Percentiles rank a stretch among this genome's conserved stretches.
These are phyloP conservation scores for Ephestia elutella DNA, from an alignment of 1,140 invertebrate species.

Conservation along the genomic window DNA sequence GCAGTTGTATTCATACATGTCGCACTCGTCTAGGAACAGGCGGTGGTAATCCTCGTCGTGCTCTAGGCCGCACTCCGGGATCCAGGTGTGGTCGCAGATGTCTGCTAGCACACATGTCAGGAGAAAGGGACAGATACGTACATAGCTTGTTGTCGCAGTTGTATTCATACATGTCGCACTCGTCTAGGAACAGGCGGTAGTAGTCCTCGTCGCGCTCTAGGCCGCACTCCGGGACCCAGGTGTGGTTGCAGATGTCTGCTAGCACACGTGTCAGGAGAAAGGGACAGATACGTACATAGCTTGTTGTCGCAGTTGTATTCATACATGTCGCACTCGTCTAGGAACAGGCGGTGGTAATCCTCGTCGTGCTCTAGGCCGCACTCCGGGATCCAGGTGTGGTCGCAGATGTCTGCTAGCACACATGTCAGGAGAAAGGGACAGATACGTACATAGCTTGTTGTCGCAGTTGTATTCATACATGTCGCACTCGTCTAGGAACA, in stretches of 20 bases:
- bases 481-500: constrained; percentile 49
- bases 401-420: constrained; percentile 36
- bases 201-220: constrained; percentile 3
- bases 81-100: neutral
- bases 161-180: constrained; percentile 46
- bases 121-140: too few species aligned
- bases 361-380: neutral
- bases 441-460: constrained; percentile 23
- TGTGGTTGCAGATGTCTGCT: too few species aligned
- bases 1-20: too few species aligned
- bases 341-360: too few species aligned
- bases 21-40: too few species aligned
- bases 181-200: constrained; percentile 36
- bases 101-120: too few species aligned
- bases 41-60: too few species aligned
- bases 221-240: too few species aligned
- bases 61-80: neutral
- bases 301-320: too few species aligned
- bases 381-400: neutral
- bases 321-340: too few species aligned
- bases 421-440: constrained; percentile 5
- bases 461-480: constrained; percentile 49
- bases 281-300: too few species aligned
- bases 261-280: too few species aligned
- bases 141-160: constrained; percentile 42